A percentile compares a stretch with the other conserved stretches of the same genome.
These are phyloP conservation scores for Micrasema minimum DNA, from an alignment of 1,140 invertebrate species.

Conservation along the genomic window DNA sequence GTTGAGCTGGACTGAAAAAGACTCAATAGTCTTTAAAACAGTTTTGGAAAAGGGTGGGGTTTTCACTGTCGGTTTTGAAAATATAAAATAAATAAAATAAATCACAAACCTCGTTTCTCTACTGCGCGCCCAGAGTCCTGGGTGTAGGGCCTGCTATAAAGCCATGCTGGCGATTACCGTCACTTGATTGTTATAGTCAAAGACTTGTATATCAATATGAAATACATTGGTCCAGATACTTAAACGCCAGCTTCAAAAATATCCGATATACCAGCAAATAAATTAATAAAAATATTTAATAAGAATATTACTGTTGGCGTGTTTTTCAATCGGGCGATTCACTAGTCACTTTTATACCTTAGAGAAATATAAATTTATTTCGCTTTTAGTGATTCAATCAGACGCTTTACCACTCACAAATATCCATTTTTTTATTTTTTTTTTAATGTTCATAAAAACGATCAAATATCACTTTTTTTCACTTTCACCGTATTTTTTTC, in stretches of 20 bases:
- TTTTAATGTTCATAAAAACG: neutral
- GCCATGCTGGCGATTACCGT: conserved; percentile 31
- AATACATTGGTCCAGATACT: conserved; percentile 30
- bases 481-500: too few species aligned
- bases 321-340: too few species aligned
- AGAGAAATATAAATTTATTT: too few species aligned
- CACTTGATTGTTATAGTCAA: conserved; percentile 21
- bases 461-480: too few species aligned
- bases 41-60: too few species aligned
- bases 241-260: neutral
- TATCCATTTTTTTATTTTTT: neutral
- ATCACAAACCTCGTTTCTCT: neutral
- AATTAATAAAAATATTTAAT: too few species aligned
- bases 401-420: neutral
- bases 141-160: neutral
- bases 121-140: conserved; percentile 4
- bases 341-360: too few species aligned
- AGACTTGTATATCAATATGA: conserved; percentile 44
- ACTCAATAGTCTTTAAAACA: neutral
- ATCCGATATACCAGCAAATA: neutral
- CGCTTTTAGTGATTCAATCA: too few species aligned
- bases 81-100: conserved; percentile 1
- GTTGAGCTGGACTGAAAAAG: neutral
- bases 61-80: neutral
- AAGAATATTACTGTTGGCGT: too few species aligned